Conservation (phyloP, 2,888 invertebrate genomes). For the Drosophila peninsularis region DNA sequence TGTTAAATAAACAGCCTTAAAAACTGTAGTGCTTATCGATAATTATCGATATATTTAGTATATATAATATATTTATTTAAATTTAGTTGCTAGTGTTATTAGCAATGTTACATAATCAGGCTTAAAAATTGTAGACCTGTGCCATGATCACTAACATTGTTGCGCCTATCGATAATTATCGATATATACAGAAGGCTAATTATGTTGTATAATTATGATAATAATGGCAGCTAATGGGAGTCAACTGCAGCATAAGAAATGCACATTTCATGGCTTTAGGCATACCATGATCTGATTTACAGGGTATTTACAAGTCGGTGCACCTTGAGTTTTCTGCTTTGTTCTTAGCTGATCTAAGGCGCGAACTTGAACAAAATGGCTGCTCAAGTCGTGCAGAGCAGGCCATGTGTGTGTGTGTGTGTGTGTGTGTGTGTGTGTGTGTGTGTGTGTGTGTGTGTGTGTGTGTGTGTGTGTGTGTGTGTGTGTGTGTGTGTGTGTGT, state of each 20-base stretch:
- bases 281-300: not conserved
- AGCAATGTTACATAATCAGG: too few relatives aligned
- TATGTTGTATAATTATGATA: too few relatives aligned
- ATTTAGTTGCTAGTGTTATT: too few relatives aligned
- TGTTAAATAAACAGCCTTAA: too few relatives aligned
- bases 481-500: slow-evolving; percentile 8
- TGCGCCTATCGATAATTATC: too few relatives aligned
- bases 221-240: too few relatives aligned
- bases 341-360: not conserved
- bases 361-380: not conserved
- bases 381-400: too few relatives aligned
- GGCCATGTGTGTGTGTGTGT: not conserved
- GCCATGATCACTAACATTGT: too few relatives aligned
- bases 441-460: slow-evolving; percentile 19
- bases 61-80: not conserved
- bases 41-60: not conserved
- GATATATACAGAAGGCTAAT: too few relatives aligned
- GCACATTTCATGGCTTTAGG: not conserved
- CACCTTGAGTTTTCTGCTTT: not conserved
- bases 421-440: slow-evolving; percentile 3
- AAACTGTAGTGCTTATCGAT: not conserved
- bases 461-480: not conserved
- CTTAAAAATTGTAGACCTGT: too few relatives aligned
- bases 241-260: too few relatives aligned
- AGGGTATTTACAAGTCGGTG: not conserved